A percentile compares a stretch with the other conserved stretches of the same genome.
These are phyloP conservation scores for Toxotes jaculatrix DNA, from an alignment of 2,113 vertebrate species.

Conservation along the genomic window DNA sequence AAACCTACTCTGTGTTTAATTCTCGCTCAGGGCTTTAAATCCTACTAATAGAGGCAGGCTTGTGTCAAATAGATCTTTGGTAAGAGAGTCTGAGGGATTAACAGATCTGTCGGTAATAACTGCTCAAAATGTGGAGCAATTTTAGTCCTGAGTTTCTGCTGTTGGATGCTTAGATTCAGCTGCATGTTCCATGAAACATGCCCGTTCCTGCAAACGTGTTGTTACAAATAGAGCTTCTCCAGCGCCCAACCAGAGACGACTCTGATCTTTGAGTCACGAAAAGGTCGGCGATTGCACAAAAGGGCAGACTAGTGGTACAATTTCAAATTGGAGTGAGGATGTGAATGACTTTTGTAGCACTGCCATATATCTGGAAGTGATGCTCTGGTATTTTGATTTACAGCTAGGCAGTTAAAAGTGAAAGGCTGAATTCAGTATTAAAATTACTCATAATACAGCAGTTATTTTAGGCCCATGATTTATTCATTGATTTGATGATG, in stretches of 20 bases:
- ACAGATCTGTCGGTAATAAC: constrained; percentile 23
- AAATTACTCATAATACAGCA: too few species aligned
- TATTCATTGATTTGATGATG: neutral
- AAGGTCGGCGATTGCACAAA: constrained; percentile 43
- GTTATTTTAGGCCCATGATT: neutral
- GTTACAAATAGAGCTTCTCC: neutral
- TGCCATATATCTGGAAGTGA: neutral
- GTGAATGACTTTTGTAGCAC: constrained; percentile 1
- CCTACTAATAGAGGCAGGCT: constrained; percentile 37
- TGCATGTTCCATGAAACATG: constrained; percentile 12
- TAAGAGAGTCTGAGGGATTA: constrained; percentile 44
- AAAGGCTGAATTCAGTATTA: neutral
- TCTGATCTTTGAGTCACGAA: constrained; percentile 40
- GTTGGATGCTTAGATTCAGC: neutral
- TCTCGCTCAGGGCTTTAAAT: constrained; percentile 49
- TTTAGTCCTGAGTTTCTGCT: neutral
- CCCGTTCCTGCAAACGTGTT: neutral
- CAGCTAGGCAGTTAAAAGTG: neutral
- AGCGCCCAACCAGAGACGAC: neutral
- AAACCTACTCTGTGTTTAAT: constrained; percentile 37
- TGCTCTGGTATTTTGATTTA: constrained; percentile 7
- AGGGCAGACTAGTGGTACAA: constrained; percentile 26
- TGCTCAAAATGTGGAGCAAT: neutral
- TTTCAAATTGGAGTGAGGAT: constrained; percentile 20
- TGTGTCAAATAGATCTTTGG: constrained; percentile 40